Conservation (phyloP, 2,888 invertebrate species). For the Plebejus anna region DNA sequence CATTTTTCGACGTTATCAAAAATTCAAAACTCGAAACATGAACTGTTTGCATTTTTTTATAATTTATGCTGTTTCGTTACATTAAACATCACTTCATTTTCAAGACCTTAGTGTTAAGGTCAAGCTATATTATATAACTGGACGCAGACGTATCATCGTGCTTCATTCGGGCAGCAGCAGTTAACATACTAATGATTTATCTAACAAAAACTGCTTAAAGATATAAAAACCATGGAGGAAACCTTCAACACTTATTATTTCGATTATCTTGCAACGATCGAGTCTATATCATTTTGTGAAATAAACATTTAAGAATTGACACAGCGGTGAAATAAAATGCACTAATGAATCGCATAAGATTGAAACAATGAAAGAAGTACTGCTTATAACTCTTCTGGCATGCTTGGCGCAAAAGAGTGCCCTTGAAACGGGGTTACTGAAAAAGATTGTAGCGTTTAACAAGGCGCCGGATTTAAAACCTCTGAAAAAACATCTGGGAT, state of each 20-base stretch:
- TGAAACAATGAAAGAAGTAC: background rate
- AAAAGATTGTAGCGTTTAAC: constrained; percentile 14
- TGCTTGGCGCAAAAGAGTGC: background rate
- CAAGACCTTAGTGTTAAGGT: constrained; percentile 61
- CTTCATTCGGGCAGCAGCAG: background rate
- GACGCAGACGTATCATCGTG: constrained; percentile 31
- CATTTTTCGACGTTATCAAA: background rate
- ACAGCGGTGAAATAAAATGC: background rate
- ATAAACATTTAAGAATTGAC: background rate
- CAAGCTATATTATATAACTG: constrained; percentile 66
- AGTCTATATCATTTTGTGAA: background rate
- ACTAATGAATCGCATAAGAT: background rate
- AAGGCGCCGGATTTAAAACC: constrained; percentile 51
- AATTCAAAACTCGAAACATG: background rate
- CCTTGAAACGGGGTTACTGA: background rate
- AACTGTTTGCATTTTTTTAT: background rate
- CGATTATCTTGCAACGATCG: background rate
- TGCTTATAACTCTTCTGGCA: background rate
- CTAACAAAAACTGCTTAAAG: background rate
- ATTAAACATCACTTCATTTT: constrained; percentile 32
- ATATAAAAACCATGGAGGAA: background rate
- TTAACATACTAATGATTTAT: background rate
- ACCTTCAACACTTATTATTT: background rate
- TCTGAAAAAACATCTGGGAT: constrained; percentile 55
- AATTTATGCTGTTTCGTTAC: background rate